These are phyloP conservation scores for Corythornis madagascariensis DNA, from an alignment of 2,113 vertebrate genomes.

Conservation along the genomic window DNA sequence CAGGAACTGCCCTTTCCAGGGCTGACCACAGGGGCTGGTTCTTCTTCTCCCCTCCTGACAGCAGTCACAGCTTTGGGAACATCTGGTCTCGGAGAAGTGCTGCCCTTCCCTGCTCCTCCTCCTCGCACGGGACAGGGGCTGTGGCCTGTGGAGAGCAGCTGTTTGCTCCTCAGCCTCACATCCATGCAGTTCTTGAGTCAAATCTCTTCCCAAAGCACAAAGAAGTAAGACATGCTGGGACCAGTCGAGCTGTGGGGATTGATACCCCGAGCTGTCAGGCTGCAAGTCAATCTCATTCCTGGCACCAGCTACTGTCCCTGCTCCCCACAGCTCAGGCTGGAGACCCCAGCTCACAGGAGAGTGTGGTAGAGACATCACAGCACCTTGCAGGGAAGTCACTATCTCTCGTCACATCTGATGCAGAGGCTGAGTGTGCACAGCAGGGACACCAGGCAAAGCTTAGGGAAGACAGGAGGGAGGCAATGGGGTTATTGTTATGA, in stretches of 20 bases:
- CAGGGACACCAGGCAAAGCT: not conserved
- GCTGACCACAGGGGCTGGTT: not conserved
- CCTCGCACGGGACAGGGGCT: not conserved
- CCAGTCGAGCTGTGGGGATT: not conserved
- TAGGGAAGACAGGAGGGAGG: not conserved
- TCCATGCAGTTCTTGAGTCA: not conserved
- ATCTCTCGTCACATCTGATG: not conserved
- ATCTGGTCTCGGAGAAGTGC: not conserved
- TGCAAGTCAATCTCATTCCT: not conserved
- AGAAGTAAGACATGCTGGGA: not conserved
- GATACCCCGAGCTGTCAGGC: not conserved
- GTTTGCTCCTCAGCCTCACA: not conserved
- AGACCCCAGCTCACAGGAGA: not conserved
- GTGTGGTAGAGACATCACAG: fast-evolving
- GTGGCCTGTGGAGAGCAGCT: not conserved
- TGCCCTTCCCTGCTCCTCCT: not conserved
- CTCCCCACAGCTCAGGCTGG: not conserved
- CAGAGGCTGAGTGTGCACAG: not conserved
- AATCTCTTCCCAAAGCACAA: not conserved
- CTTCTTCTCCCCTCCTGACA: not conserved
- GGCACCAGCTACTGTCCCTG: not conserved
- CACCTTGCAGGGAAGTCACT: not conserved
- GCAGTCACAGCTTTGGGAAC: not conserved
- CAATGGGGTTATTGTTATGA: not conserved
- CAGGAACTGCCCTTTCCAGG: slow-evolving; percentile 30